Percentiles rank a stretch among this genome's conserved stretches.
phyloP scores from a whole-genome alignment of 1,140 invertebrate genomes.

The Antheraea mylitta region DNA sequence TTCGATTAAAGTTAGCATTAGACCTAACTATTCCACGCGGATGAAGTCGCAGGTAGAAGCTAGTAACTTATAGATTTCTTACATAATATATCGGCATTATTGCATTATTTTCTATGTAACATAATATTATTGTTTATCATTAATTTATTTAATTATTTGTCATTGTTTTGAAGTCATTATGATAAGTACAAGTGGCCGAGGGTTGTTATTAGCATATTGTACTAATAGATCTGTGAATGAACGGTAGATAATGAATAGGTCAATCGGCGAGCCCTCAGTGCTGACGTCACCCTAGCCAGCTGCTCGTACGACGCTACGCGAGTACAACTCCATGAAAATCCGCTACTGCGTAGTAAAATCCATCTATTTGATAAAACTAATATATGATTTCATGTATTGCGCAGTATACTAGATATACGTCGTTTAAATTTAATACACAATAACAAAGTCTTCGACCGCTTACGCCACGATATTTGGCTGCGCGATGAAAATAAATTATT shows the following conservation, averaged over 20 bases:
- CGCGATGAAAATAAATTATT: background rate
- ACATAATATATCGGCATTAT: background rate
- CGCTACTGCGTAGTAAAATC: constrained; percentile 37
- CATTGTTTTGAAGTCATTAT: constrained; percentile 17
- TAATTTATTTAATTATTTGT: constrained; percentile 12
- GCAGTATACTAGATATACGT: constrained; percentile 13
- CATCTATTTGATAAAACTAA: constrained; percentile 1
- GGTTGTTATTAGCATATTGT: constrained; percentile 23
- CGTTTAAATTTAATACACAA: background rate
- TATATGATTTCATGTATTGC: constrained; percentile 18
- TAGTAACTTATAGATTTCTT: background rate
- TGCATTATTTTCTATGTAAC: background rate
- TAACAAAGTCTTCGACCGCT: background rate
- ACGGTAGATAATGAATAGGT: constrained; percentile 39
- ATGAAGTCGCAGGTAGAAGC: too few relatives aligned
- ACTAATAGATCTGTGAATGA: constrained; percentile 39
- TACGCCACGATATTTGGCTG: background rate
- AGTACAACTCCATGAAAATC: constrained; percentile 22
- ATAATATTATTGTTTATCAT: constrained; percentile 7
- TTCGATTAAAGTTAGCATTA: too few relatives aligned
- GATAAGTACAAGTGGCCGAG: constrained; percentile 19
- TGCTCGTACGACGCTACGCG: constrained; percentile 17
- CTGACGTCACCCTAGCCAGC: constrained; percentile 36
- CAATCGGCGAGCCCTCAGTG: constrained; percentile 26
- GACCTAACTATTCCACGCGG: too few relatives aligned